Evolutionary conservation across 2,797 vertebrate species (phyloP), one percentile per base, ranked within the genome.

Genomic region (Chrysocyon brachyurus): DNA sequence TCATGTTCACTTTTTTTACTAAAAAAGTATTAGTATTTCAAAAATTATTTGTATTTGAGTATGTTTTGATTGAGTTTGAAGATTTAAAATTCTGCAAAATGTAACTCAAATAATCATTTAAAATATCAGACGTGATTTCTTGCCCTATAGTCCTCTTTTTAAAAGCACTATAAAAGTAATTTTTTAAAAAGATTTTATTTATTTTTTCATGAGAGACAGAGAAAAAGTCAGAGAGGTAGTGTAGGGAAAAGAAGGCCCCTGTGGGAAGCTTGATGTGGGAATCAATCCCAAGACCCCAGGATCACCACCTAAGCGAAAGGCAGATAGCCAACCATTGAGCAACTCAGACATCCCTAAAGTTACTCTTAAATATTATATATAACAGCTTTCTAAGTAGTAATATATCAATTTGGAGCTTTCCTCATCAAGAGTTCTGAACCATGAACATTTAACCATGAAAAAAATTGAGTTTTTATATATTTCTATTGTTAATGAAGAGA

Each of bases 31-130:
- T 46, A 21, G 21, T 56, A 75, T 64, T 70, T 75, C 4, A 91
- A 95, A 92, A 81, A 75, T 75, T 82, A 52, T 81, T 82, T 91
- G 12, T 75, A 88, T 33, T 24, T 70, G 26, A 75, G 2, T 19
- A 28, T 70, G 21, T 85, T 31, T 96, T 73, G 63, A 79, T 66
- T 95, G 49, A 61, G 9, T 82, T 26, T 64, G 26, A 31, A 7
- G 15, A 54, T 59, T 12, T 54, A 83, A 75, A 79, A 77, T 75
- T 93, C 63, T 88, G 6, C 68, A 57, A 64, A 91, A 86, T 36
- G 1, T 33, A 81, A 75, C 61, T 93, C 81, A 93, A 88, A 72
- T 40, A 88, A 61, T 94, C 3, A 75, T 93, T 82, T 91, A 26
- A 90, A 70, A 40, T 79, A 81, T 49, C 9, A 90, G 61, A 77